A percentile compares a stretch with the other conserved stretches of the same genome.
Conservation (phyloP, 2,113 vertebrate genomes). For the Crotalus helleri region DNA sequence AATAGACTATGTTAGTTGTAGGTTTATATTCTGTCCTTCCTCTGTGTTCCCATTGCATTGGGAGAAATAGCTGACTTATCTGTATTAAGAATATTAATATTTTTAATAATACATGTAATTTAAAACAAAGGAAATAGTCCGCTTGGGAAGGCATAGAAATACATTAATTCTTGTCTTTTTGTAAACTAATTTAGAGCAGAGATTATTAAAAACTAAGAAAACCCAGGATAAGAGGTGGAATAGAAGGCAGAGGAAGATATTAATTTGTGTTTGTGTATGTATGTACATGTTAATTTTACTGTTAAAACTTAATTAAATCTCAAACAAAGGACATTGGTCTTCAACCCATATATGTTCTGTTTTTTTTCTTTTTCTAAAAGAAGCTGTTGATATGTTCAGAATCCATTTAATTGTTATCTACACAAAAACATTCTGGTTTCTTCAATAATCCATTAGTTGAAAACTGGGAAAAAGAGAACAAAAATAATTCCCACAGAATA, state of each 20-base stretch:
- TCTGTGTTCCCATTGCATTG: constrained; percentile 36
- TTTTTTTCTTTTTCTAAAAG: background rate
- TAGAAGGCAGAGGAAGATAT: background rate
- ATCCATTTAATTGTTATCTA: constrained; percentile 48
- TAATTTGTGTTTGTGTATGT: background rate
- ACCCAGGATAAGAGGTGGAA: background rate
- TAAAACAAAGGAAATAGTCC: constrained; percentile 3
- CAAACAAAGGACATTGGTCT: constrained; percentile 3
- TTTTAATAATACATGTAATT: constrained; percentile 32
- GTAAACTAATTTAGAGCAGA: constrained; percentile 20
- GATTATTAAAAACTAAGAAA: background rate
- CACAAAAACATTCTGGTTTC: constrained; percentile 54
- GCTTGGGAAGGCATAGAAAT: constrained; percentile 8
- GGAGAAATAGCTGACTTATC: constrained; percentile 15
- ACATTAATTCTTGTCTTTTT: constrained; percentile 27
- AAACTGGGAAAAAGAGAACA: constrained; percentile 24
- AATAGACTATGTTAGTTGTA: background rate
- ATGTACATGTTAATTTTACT: background rate
- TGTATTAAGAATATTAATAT: constrained; percentile 21
- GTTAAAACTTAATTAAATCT: background rate
- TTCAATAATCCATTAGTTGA: constrained; percentile 59
- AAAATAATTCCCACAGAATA: constrained; percentile 38
- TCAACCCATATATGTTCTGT: constrained; percentile 6
- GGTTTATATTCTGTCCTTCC: constrained; percentile 23
- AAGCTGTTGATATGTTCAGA: constrained; percentile 28